phyloP scores from a whole-genome alignment of 2,888 invertebrate genomes.

The Erebia palarica region DNA sequence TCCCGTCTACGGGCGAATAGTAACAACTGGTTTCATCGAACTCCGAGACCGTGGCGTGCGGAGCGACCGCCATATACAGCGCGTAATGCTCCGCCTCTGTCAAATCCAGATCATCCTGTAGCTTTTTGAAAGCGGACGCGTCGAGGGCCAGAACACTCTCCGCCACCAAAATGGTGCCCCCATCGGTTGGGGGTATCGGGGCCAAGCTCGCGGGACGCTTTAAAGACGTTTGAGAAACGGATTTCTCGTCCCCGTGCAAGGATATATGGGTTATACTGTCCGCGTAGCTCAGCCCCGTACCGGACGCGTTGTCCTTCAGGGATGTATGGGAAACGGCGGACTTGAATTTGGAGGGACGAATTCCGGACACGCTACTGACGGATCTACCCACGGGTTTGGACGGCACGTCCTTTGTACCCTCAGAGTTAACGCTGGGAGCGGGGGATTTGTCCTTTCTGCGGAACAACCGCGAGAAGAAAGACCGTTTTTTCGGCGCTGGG shows the following conservation, averaged over 20 bases:
- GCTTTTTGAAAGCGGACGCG: conserved; percentile 64
- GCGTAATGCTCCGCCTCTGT: conserved; percentile 95
- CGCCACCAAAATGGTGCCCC: conserved; percentile 83
- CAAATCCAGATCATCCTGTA: conserved; percentile 84
- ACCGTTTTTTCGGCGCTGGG: conserved; percentile 71
- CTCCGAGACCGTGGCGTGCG: conserved; percentile 92
- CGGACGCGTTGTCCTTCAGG: conserved; percentile 68
- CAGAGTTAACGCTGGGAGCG: conserved; percentile 69
- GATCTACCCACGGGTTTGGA: conserved; percentile 81
- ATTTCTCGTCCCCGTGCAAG: conserved; percentile 81
- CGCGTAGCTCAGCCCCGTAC: conserved; percentile 72
- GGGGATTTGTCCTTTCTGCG: conserved; percentile 73
- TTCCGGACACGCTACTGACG: conserved; percentile 84
- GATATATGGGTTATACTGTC: conserved; percentile 86
- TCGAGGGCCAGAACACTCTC: conserved; percentile 77
- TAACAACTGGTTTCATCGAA: conserved; percentile 94
- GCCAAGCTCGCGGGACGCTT: conserved; percentile 55
- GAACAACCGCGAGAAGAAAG: conserved; percentile 75
- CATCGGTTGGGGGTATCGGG: conserved; percentile 77
- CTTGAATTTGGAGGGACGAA: conserved; percentile 77
- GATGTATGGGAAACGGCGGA: conserved; percentile 71
- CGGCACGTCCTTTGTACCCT: conserved; percentile 57
- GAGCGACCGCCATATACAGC: conserved; percentile 92
- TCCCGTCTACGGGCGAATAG: conserved; percentile 92
- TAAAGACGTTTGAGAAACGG: conserved; percentile 59